These are phyloP conservation scores for Ascidia mentula DNA, from an alignment of 23 tunicate genomes.

Conservation along the genomic window DNA sequence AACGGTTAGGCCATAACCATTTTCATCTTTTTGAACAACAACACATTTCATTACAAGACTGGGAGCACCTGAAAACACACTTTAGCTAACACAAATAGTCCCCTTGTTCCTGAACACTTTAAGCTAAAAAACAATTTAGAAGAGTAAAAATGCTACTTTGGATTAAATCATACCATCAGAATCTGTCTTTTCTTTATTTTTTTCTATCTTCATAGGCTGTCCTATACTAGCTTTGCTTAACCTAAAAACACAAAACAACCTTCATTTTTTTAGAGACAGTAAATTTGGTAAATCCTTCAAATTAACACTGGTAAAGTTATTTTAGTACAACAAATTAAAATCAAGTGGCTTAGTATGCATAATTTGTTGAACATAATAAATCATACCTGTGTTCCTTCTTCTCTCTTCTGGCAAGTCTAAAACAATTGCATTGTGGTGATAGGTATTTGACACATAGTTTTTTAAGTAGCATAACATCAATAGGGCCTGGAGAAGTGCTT, in stretches of 20 bases:
- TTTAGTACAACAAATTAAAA: too few relatives aligned
- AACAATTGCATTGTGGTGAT: too few relatives aligned
- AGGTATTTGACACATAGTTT: too few relatives aligned
- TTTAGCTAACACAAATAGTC: background rate
- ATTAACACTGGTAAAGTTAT: too few relatives aligned
- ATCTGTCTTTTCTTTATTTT: conserved; percentile 18
- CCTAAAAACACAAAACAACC: too few relatives aligned
- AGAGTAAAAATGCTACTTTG: background rate
- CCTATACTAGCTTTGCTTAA: conserved; percentile 65
- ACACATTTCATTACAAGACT: conserved; percentile 54
- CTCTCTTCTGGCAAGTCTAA: background rate
- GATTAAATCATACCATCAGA: background rate
- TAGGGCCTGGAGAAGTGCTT: too few relatives aligned
- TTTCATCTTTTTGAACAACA: conserved; percentile 61
- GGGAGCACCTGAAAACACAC: conserved; percentile 11
- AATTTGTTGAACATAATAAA: background rate
- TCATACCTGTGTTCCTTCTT: background rate
- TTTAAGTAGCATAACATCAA: too few relatives aligned
- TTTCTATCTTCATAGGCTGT: conserved; percentile 55
- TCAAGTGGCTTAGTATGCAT: background rate
- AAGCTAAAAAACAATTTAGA: background rate
- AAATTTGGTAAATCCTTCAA: too few relatives aligned
- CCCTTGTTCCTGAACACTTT: background rate
- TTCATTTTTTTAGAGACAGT: too few relatives aligned
- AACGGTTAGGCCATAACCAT: conserved; percentile 78